phyloP scores from a whole-genome alignment of 2,888 invertebrate genomes.

The Caenorhabditis becei region DNA sequence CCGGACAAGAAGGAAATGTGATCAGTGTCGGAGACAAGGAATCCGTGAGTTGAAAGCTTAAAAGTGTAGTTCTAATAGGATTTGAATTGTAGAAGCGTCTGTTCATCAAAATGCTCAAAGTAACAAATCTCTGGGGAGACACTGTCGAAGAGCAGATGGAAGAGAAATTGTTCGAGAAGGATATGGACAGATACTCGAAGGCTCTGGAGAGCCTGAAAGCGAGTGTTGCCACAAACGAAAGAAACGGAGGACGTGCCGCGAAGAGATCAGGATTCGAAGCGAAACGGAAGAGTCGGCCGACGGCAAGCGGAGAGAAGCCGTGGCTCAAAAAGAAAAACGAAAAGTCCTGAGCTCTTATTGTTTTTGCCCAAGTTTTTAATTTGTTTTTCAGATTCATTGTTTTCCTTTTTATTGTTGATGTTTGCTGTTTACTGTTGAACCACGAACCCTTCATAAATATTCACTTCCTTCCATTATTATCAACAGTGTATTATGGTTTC shows the following conservation, averaged over 20 bases:
- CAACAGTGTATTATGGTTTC: neutral
- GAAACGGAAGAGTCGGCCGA: conserved; percentile 51
- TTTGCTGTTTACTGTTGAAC: conserved; percentile 14
- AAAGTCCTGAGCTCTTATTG: conserved; percentile 5
- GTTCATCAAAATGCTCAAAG: conserved; percentile 55
- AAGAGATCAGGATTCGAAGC: conserved; percentile 63
- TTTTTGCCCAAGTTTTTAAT: neutral
- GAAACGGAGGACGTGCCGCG: neutral
- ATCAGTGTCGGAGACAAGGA: conserved; percentile 87
- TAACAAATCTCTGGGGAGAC: conserved; percentile 48
- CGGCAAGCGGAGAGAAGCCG: conserved; percentile 51
- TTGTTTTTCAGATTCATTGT: conserved; percentile 29
- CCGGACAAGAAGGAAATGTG: conserved; percentile 91
- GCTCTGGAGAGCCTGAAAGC: conserved; percentile 59
- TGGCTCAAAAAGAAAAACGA: conserved; percentile 53
- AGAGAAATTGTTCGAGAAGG: conserved; percentile 43
- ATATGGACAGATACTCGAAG: conserved; percentile 60
- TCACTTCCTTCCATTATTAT: conserved; percentile 16
- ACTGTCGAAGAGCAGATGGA: conserved; percentile 44
- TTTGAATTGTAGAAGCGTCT: conserved; percentile 30
- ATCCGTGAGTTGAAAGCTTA: conserved; percentile 77
- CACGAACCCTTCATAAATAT: conserved; percentile 24
- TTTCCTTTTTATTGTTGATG: conserved; percentile 23
- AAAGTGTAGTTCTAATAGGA: neutral
- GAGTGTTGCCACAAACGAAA: conserved; percentile 3